Evolutionary conservation across 2,797 vertebrate species (phyloP).

Genomic region (Acanthopagrus latus): DNA sequence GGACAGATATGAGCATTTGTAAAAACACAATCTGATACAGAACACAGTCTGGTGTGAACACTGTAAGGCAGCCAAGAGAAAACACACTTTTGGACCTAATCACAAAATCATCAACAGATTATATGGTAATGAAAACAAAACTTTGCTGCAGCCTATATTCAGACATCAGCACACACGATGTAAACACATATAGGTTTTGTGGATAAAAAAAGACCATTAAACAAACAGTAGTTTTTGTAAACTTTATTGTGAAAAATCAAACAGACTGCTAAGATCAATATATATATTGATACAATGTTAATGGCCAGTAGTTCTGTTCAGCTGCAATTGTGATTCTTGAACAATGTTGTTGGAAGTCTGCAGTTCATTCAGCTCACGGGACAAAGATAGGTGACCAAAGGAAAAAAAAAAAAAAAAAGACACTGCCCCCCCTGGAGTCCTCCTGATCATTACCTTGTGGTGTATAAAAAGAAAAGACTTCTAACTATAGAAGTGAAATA

Average conservation of each 20-base stretch:
- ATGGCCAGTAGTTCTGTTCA: conserved; percentile 87
- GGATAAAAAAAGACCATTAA: conserved; percentile 31
- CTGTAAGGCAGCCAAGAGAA: neutral
- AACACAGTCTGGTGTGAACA: neutral
- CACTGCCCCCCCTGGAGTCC: conserved; percentile 65
- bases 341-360: conserved; percentile 76
- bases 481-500: conserved; percentile 78
- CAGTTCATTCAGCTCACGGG: conserved; percentile 65
- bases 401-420: conserved; percentile 47
- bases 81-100: neutral
- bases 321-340: conserved; percentile 82
- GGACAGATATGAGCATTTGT: neutral
- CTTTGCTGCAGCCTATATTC: neutral
- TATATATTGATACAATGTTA: conserved; percentile 87
- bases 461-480: conserved; percentile 76
- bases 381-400: conserved; percentile 64
- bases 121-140: neutral
- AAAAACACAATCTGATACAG: neutral
- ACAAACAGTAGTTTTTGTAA: conserved; percentile 80
- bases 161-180: neutral
- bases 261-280: conserved; percentile 89
- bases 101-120: neutral
- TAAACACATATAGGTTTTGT: neutral
- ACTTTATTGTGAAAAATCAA: conserved; percentile 90
- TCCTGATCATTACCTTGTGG: conserved; percentile 60